These are phyloP conservation scores for Cheirogaleus major DNA, from an alignment of 2,797 vertebrate genomes.

Conservation along the genomic window DNA sequence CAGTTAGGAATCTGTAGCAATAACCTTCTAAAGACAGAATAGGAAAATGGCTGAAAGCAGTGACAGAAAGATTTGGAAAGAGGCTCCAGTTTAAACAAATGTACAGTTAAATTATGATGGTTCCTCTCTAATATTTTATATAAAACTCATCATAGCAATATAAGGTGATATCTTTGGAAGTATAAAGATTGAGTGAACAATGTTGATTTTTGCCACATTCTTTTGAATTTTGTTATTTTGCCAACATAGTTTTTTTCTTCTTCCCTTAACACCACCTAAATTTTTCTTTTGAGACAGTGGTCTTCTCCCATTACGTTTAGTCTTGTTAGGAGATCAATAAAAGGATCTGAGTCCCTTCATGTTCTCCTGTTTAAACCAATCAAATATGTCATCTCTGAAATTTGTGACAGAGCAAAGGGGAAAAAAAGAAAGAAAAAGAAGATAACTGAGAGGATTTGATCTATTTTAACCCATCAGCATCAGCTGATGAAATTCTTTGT, in stretches of 20 bases:
- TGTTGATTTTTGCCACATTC: neutral
- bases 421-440: neutral
- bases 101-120: neutral
- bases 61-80: neutral
- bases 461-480: neutral
- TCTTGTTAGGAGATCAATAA: neutral
- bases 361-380: neutral
- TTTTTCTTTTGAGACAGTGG: neutral
- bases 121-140: neutral
- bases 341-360: neutral
- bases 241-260: neutral
- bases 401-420: neutral
- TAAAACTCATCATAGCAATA: neutral
- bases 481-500: neutral
- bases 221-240: conserved; percentile 33
- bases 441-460: neutral
- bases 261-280: neutral
- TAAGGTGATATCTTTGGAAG: neutral
- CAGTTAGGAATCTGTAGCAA: neutral
- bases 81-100: neutral
- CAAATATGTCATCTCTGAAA: neutral
- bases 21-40: neutral
- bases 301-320: neutral
- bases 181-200: neutral
- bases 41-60: neutral